Conservation (phyloP, 2,888 invertebrate genomes). For the Apotomis turbidana region DNA sequence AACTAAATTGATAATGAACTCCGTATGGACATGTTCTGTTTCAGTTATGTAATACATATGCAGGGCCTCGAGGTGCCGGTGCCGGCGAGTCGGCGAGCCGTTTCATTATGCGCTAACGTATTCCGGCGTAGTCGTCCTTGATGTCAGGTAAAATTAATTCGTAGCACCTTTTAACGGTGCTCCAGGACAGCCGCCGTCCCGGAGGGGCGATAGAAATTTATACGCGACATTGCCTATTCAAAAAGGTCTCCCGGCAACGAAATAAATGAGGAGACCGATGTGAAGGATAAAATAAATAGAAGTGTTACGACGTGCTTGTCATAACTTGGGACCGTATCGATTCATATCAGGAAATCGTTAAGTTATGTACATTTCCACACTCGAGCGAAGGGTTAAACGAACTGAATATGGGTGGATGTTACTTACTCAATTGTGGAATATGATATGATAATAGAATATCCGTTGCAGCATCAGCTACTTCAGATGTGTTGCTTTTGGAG, state of each 20-base stretch:
- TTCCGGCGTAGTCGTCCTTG: conserved; percentile 66
- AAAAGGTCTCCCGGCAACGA: conserved; percentile 71
- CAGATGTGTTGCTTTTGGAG: not conserved
- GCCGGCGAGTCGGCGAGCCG: conserved; percentile 62
- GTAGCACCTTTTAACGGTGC: conserved; percentile 73
- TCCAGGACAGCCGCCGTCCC: conserved; percentile 62
- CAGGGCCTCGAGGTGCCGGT: conserved; percentile 38
- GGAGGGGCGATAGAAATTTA: conserved; percentile 70
- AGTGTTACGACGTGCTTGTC: conserved; percentile 48
- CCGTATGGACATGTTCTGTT: conserved; percentile 5
- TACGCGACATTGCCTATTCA: conserved; percentile 79
- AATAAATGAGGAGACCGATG: conserved; percentile 67
- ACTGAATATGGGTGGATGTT: conserved; percentile 24
- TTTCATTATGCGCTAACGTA: conserved; percentile 71
- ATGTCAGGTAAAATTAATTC: conserved; percentile 78
- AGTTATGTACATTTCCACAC: conserved; percentile 31
- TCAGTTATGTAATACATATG: conserved; percentile 27
- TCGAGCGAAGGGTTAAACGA: conserved; percentile 29
- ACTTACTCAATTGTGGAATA: conserved; percentile 21
- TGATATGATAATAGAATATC: conserved; percentile 27
- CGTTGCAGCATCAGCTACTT: conserved; percentile 9
- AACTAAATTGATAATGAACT: conserved; percentile 12
- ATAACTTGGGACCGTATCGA: conserved; percentile 39
- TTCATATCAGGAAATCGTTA: conserved; percentile 37
- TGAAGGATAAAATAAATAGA: conserved; percentile 60